phyloP scores from a whole-genome alignment of 2,113 vertebrate genomes.

The Phalacrocorax brasilianus region DNA sequence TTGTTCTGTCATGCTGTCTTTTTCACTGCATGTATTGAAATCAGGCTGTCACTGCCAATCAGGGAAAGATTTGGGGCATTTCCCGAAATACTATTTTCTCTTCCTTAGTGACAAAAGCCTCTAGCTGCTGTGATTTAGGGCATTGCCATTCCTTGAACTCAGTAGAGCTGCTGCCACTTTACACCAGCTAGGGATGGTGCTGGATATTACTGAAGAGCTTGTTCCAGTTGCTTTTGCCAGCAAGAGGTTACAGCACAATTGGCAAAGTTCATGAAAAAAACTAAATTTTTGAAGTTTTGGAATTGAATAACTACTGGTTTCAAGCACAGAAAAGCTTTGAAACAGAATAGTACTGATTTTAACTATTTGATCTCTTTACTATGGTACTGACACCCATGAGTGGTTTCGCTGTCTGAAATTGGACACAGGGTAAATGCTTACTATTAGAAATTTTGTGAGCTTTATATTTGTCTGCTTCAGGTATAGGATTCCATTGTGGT shows the following conservation, averaged over 20 bases:
- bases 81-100: not conserved
- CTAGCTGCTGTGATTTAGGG: not conserved
- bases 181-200: not conserved
- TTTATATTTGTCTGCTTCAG: not conserved
- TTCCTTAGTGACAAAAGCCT: not conserved
- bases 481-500: not conserved
- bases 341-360: not conserved
- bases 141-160: not conserved
- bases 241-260: not conserved
- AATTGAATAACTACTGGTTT: not conserved
- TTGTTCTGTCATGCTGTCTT: not conserved
- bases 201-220: not conserved
- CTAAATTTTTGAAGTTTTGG: not conserved
- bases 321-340: not conserved
- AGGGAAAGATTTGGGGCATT: not conserved
- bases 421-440: not conserved
- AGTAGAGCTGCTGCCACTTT: not conserved
- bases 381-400: not conserved
- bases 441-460: not conserved
- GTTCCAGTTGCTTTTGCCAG: not conserved
- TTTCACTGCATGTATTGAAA: conserved; percentile 17
- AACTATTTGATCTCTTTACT: not conserved
- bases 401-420: not conserved
- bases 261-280: not conserved
- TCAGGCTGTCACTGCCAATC: not conserved